phyloP scores from a whole-genome alignment of 2,797 vertebrate species.

The Cyprinella venusta region DNA sequence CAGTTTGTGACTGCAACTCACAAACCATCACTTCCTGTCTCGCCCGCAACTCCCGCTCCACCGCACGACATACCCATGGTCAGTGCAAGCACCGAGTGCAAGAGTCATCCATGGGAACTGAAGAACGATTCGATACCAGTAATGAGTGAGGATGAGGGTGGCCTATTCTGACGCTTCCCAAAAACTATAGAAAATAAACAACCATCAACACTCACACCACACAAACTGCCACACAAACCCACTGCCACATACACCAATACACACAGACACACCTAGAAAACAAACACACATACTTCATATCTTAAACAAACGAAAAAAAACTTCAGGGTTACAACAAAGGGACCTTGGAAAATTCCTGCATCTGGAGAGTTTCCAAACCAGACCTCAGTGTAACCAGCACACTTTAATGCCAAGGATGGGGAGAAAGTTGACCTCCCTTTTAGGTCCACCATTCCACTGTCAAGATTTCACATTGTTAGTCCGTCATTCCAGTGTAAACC shows the following conservation, averaged over 20 bases:
- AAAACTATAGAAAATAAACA: conserved; percentile 58
- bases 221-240: conserved; percentile 61
- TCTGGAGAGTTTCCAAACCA: conserved; percentile 34
- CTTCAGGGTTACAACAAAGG: conserved; percentile 21
- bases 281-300: conserved; percentile 48
- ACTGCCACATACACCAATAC: conserved; percentile 46
- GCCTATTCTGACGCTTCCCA: conserved; percentile 52
- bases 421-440: conserved; percentile 43
- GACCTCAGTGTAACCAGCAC: conserved; percentile 58
- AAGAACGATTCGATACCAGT: conserved; percentile 81
- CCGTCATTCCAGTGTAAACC: conserved; percentile 57
- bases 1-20: conserved; percentile 88
- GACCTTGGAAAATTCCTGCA: conserved; percentile 39
- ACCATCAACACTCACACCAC: conserved; percentile 63
- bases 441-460: conserved; percentile 21
- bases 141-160: conserved; percentile 76
- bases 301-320: conserved; percentile 53
- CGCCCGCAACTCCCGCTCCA: conserved; percentile 82
- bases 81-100: conserved; percentile 89
- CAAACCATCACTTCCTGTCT: conserved; percentile 87
- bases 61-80: conserved; percentile 82
- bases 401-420: conserved; percentile 68
- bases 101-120: conserved; percentile 74
- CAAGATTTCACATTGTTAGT: conserved; percentile 17
- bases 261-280: conserved; percentile 38